Base-by-base conservation (phyloP, 2,113 vertebrate species). In the Cyprinodon variegatus region DNA sequence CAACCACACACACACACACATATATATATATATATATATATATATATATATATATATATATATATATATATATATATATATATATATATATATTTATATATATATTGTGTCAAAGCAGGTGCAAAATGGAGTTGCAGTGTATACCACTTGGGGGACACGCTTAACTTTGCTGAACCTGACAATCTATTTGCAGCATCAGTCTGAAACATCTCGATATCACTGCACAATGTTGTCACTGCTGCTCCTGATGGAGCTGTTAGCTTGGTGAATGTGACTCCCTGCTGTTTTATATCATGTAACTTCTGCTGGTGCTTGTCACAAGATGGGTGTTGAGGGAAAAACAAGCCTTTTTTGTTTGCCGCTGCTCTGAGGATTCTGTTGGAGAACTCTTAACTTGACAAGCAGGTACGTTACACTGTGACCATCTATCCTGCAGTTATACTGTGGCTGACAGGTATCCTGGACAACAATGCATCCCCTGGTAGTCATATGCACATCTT, bases 71-170 rank as follows among this genome's bases (percentile, higher is more conserved):
- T 29, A 29, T 29, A 29, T 29, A 29, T 29, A 29, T 29, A 29
- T 29, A 29, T 29, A 29, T 29, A 29, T 29, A 29, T 29, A 29
- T 29, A 29, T 29, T 1, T 29, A 29, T 29, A 29, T 29, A 29
- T 29, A 29, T 11, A 29, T 53, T 72, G 12, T 83, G 66, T 76
- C 62, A 45, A 65, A 71, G 67, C 86, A 96, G 95, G 94, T 95
- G n/a, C 95, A 96, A 83, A 96, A 96, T 1, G 94, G 94, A 81
- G 77, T 95, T 40, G 93, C 85, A 0, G 75, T 94, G 1, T 95
- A 93, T 3, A 65, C 92, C 17, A 91, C 94, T 0, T 95, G 94
- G 94, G 91, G 90, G 40, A 92, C 81, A 59, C 89, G 96, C 0
- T 90, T 83, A 66, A 93, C 91, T 0, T 78, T 96, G 14, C 88